These are phyloP conservation scores for Polia nebulosa DNA, from an alignment of 2,888 invertebrate species.

Conservation along the genomic window DNA sequence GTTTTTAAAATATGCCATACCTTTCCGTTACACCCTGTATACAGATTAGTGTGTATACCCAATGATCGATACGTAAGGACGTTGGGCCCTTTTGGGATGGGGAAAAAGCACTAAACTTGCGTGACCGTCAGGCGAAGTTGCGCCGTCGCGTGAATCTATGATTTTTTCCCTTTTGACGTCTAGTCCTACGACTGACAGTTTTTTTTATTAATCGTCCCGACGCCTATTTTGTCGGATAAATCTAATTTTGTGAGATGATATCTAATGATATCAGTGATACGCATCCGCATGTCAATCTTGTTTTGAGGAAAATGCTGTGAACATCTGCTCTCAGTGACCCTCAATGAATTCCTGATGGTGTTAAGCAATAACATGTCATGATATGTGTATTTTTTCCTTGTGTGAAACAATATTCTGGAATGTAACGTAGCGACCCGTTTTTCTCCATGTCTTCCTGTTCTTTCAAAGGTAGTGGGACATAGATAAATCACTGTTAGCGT, in stretches of 20 bases:
- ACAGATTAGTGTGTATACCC: too few relatives aligned
- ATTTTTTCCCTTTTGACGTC: too few relatives aligned
- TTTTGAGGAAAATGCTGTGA: constrained; percentile 5
- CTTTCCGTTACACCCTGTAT: too few relatives aligned
- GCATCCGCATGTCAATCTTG: background rate
- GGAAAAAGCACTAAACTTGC: too few relatives aligned
- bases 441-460: background rate
- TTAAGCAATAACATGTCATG: background rate
- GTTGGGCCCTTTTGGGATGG: too few relatives aligned
- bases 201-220: constrained; percentile 22
- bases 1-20: too few relatives aligned
- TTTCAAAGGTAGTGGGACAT: background rate
- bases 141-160: too few relatives aligned
- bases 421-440: background rate
- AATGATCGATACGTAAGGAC: too few relatives aligned
- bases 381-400: background rate
- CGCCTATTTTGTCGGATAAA: background rate
- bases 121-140: too few relatives aligned
- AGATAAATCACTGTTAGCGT: background rate
- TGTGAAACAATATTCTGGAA: background rate
- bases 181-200: too few relatives aligned
- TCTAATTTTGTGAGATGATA: constrained; percentile 18
- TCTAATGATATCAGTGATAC: background rate
- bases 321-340: constrained; percentile 1
- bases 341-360: constrained; percentile 10